Evolutionary conservation across 1,140 invertebrate genomes (phyloP), one percentile per base, ranked within the genome.

Genomic region (Sitophilus oryzae): DNA sequence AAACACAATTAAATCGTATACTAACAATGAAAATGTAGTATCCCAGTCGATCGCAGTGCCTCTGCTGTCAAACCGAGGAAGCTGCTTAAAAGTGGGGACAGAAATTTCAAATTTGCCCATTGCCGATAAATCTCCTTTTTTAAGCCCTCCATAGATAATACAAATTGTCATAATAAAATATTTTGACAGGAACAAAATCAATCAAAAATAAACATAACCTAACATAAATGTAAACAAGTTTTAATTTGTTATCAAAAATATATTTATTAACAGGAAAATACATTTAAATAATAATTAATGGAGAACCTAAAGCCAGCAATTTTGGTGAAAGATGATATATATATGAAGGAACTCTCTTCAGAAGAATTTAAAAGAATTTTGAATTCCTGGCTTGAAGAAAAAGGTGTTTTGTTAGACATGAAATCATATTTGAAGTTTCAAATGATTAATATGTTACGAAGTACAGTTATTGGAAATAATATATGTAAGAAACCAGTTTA

Each of bases 281-380:
- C 4, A n/a, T 44, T 44, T 15, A 48, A 38, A 50, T 18, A 25
- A 10, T 15, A 11, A 18, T 44, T 48, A 48, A 61, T 61, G 60
- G 56, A 55, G 41, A 47, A 56, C 14, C 4, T 58, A 25, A 44
- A 3, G 11, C 52, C 52, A 16, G 56, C 56, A 34, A 25, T 57
- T 35, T 6, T 30, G 22, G 21, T 9, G 14, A 25, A 20, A 19
- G 30, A 22, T 15, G 50, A 51, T 10, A 44, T 40, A 36, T 20
- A 25, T 8, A 19, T 43, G 20, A 49, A 40, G 54, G 48, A 53
- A 53, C 14, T 61, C 8, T 56, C 60, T 11, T 36, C 56, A 10
- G 20, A 76, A 59, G 74, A 77, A 53, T 80, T 80, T 70, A 75
- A 79, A 67, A 71, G 71, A 56, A 74, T 72, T 62, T 69, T 79